Evolutionary conservation across 1,140 invertebrate genomes (phyloP).

Genomic region (Neuroterus valhalla): DNA sequence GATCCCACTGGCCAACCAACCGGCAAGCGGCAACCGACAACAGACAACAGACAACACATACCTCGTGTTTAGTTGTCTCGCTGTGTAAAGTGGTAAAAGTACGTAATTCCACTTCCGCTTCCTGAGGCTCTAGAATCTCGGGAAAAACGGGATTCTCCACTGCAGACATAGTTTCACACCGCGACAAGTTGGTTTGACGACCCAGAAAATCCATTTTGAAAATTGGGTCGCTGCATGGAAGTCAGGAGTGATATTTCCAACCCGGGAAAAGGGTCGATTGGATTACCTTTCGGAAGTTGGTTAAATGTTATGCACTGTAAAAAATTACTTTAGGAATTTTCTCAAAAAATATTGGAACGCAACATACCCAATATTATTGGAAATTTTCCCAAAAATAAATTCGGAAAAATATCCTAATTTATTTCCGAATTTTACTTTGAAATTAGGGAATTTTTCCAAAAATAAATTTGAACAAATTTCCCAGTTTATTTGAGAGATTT

Average conservation of each 20-base stretch:
- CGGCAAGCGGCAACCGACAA: background rate
- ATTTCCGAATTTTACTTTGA: too few species aligned
- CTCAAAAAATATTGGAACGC: too few species aligned
- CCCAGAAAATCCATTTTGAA: slow-evolving; percentile 21
- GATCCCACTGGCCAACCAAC: slow-evolving; percentile 19
- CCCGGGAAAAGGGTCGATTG: too few species aligned
- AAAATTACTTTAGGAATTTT: too few species aligned
- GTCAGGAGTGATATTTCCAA: background rate
- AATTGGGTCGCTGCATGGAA: background rate
- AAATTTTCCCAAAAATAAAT: too few species aligned
- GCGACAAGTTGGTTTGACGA: background rate
- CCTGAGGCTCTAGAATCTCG: slow-evolving; percentile 15
- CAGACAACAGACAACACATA: slow-evolving; percentile 3
- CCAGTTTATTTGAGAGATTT: too few species aligned
- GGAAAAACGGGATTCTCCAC: background rate
- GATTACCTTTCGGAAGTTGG: too few species aligned
- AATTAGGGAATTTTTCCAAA: too few species aligned
- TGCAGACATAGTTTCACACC: background rate
- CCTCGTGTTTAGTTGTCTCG: slow-evolving; percentile 5
- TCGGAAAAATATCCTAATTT: too few species aligned
- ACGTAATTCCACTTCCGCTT: slow-evolving; percentile 17
- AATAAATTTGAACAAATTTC: too few species aligned
- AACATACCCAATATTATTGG: too few species aligned
- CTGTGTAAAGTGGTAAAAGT: background rate
- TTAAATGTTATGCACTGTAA: too few species aligned